These are phyloP conservation scores for Dryas iulia DNA, from an alignment of 1,140 invertebrate genomes.

Conservation along the genomic window DNA sequence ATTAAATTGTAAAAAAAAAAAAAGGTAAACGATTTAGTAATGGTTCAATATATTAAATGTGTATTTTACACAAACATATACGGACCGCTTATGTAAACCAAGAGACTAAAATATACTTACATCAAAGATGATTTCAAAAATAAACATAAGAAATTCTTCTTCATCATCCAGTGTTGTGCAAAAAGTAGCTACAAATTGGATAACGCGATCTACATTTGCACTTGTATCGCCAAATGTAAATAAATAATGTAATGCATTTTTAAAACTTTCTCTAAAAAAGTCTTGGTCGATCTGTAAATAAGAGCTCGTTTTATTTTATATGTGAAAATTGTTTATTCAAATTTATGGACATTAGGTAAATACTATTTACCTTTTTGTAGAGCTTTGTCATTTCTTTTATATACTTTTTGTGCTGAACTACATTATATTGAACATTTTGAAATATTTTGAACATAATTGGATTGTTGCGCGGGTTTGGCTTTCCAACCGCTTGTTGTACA, in stretches of 20 bases:
- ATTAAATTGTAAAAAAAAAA: background rate
- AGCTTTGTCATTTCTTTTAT: conserved; percentile 82
- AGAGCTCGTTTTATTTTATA: background rate
- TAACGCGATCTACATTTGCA: conserved; percentile 83
- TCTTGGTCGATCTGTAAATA: conserved; percentile 72
- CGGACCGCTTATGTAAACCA: too few relatives aligned
- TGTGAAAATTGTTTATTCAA: background rate
- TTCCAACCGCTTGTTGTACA: conserved; percentile 36
- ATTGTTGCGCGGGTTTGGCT: conserved; percentile 70
- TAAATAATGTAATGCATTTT: conserved; percentile 79
- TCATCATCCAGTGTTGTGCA: conserved; percentile 81
- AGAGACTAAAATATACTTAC: conserved; percentile 46
- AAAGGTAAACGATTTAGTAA: too few relatives aligned
- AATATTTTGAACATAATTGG: conserved; percentile 80
- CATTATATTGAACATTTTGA: conserved; percentile 82
- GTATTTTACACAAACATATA: too few relatives aligned
- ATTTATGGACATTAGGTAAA: background rate
- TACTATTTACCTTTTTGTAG: conserved; percentile 77
- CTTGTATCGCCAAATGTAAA: conserved; percentile 83
- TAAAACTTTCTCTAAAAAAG: conserved; percentile 77
- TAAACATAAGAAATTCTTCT: conserved; percentile 78
- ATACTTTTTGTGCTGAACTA: conserved; percentile 82
- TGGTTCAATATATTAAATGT: too few relatives aligned
- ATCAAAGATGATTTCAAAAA: conserved; percentile 81
- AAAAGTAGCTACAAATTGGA: conserved; percentile 85